phyloP scores from a whole-genome alignment of 2,797 vertebrate genomes.

The Hozukius guyotensis region DNA sequence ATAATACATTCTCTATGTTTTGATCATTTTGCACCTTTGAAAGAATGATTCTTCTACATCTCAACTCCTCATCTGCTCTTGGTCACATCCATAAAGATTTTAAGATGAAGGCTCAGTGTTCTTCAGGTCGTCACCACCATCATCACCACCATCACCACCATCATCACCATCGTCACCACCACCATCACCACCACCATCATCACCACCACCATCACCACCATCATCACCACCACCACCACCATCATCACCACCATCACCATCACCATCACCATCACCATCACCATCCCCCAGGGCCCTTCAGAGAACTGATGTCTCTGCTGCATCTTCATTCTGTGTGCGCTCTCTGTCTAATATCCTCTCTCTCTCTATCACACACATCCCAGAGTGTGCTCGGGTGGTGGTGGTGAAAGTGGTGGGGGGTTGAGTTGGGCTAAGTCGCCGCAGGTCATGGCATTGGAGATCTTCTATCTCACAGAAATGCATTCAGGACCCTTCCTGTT shows the following conservation, averaged over 20 bases:
- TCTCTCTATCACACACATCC: not conserved
- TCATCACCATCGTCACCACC: rapidly evolving
- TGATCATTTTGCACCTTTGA: not conserved
- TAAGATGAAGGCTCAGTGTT: not conserved
- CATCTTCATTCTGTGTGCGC: not conserved
- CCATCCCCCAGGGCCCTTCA: too few relatives aligned
- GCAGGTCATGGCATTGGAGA: slow-evolving; percentile 13
- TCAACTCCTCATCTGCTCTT: not conserved
- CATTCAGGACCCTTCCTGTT: slow-evolving; percentile 22
- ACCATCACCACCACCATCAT: rapidly evolving
- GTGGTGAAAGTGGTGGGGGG: not conserved
- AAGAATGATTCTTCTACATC: too few relatives aligned
- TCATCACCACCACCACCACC: rapidly evolving
- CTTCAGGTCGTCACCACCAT: not conserved
- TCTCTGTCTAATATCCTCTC: not conserved
- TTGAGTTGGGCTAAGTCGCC: not conserved
- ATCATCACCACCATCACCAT: not conserved
- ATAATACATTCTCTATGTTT: not conserved
- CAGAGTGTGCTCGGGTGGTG: not conserved
- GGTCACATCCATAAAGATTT: not conserved
- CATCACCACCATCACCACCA: not conserved
- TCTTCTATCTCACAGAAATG: slow-evolving; percentile 18
- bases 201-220: rapidly evolving
- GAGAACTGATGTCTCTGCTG: not conserved
- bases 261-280: rapidly evolving